A percentile compares a stretch with the other conserved stretches of the same genome.
These are phyloP conservation scores for Paralichthys olivaceus DNA, from an alignment of 2,113 vertebrate species.

Conservation along the genomic window DNA sequence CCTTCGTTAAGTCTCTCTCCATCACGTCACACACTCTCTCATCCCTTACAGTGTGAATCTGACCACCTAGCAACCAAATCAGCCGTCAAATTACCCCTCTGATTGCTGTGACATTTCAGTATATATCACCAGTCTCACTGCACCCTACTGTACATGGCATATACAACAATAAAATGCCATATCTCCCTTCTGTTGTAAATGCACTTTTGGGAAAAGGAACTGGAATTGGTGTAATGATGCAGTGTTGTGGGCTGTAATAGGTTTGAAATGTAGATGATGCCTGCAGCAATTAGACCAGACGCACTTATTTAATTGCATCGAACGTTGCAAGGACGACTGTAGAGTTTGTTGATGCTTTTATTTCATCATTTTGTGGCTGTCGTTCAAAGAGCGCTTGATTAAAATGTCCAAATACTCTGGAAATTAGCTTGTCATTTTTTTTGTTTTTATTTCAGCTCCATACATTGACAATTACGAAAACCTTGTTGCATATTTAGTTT, in stretches of 20 bases:
- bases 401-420: no score
- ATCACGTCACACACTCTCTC: conserved; percentile 6
- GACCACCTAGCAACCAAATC: conserved; percentile 37
- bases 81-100: conserved; percentile 54
- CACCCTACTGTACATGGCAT: conserved; percentile 42
- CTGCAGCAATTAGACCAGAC: neutral
- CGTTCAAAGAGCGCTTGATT: no score
- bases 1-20: conserved; percentile 29
- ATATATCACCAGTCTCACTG: conserved; percentile 17
- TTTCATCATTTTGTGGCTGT: conserved; percentile 1
- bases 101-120: conserved; percentile 72
- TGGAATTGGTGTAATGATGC: neutral
- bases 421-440: no score
- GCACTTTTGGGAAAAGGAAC: conserved; percentile 1
- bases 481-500: no score
- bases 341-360: neutral
- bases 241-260: neutral
- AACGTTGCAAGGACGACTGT: neutral
- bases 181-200: conserved; percentile 13
- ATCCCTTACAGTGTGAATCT: conserved; percentile 9
- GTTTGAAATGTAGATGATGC: conserved; percentile 9
- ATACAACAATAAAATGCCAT: conserved; percentile 42
- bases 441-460: no score
- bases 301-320: conserved; percentile 25
- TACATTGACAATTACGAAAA: no score